Evolutionary conservation across 2,888 invertebrate species (phyloP).

Genomic region (Xylocampa areola): DNA sequence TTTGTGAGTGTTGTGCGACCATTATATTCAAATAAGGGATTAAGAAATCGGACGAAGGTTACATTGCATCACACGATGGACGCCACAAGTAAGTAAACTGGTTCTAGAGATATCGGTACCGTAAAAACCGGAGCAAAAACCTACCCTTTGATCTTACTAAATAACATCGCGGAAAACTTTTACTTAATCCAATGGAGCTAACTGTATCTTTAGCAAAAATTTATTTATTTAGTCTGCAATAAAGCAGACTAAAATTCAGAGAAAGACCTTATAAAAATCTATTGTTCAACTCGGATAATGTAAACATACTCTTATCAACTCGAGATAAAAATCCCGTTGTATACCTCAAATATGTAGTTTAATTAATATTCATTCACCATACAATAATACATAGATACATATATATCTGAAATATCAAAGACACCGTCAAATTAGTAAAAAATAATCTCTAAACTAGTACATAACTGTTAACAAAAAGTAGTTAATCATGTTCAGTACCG

Average conservation of each 20-base stretch:
- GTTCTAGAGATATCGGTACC: constrained; percentile 57
- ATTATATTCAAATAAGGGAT: constrained; percentile 60
- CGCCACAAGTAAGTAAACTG: constrained; percentile 86
- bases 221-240: neutral
- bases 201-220: neutral
- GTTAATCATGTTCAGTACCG: constrained; percentile 6
- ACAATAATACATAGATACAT: neutral
- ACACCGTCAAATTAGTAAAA: too few relatives aligned
- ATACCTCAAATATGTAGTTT: constrained; percentile 7
- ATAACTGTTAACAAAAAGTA: neutral
- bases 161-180: constrained; percentile 3
- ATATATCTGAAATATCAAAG: too few relatives aligned
- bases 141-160: constrained; percentile 1
- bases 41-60: constrained; percentile 80
- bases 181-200: too few relatives aligned
- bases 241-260: neutral
- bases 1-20: constrained; percentile 53
- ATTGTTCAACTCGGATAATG: constrained; percentile 6
- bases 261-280: neutral
- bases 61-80: constrained; percentile 84
- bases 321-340: constrained; percentile 2
- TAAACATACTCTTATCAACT: constrained; percentile 19
- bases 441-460: neutral
- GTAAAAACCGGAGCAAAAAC: constrained; percentile 34
- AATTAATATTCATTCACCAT: neutral